These are phyloP conservation scores for Lycia hirtaria DNA, from an alignment of 2,888 invertebrate genomes.

Conservation along the genomic window DNA sequence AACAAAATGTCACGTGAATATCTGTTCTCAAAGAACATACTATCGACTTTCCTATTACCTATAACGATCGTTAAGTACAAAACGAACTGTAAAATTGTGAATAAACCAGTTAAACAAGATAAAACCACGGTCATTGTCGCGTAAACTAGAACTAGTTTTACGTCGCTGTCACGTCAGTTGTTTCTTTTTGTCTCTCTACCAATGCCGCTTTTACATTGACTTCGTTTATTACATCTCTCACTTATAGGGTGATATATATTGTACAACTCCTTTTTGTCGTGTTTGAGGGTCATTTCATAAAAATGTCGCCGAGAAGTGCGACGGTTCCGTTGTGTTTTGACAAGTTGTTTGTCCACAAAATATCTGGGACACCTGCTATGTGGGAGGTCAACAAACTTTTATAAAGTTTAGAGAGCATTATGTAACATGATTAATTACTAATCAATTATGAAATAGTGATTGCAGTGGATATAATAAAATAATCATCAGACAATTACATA, in stretches of 20 bases:
- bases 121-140: slow-evolving; percentile 72
- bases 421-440: slow-evolving; percentile 33
- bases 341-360: slow-evolving; percentile 66
- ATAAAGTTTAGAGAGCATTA: slow-evolving; percentile 49
- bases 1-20: neutral
- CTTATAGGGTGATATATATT: slow-evolving; percentile 43
- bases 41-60: slow-evolving; percentile 21
- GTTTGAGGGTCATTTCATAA: slow-evolving; percentile 51
- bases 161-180: slow-evolving; percentile 31
- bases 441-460: neutral
- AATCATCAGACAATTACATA: too few relatives aligned
- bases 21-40: neutral
- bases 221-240: slow-evolving; percentile 31
- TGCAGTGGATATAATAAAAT: neutral
- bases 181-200: slow-evolving; percentile 37
- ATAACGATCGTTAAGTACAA: slow-evolving; percentile 41
- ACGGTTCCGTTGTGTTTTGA: slow-evolving; percentile 71
- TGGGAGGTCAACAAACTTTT: slow-evolving; percentile 57
- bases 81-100: slow-evolving; percentile 61
- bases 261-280: slow-evolving; percentile 34
- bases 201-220: slow-evolving; percentile 46
- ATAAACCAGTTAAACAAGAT: slow-evolving; percentile 67
- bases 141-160: slow-evolving; percentile 56
- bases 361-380: slow-evolving; percentile 67
- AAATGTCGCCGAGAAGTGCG: slow-evolving; percentile 42